Conservation (phyloP, 2,113 vertebrate species). For the Pholis gunnellus region DNA sequence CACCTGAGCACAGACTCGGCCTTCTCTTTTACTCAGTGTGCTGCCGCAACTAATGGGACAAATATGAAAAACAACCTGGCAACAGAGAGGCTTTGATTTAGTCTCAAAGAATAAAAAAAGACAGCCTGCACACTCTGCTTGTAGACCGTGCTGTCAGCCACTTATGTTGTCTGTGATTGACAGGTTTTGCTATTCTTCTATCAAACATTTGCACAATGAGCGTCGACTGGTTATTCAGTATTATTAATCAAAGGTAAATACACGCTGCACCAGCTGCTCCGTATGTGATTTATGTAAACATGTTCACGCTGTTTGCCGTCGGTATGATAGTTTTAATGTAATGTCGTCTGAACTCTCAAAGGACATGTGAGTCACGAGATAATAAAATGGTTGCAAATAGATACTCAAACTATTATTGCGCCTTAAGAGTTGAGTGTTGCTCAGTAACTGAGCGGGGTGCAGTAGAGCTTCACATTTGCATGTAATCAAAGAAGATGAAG, state of each 20-base stretch:
- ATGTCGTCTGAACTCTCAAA: not conserved
- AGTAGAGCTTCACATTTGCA: conserved; percentile 26
- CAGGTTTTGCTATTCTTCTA: conserved; percentile 17
- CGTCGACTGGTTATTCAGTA: not conserved
- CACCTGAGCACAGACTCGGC: conserved; percentile 26
- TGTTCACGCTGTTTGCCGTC: not conserved
- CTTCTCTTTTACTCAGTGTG: conserved; percentile 14
- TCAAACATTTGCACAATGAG: conserved; percentile 6
- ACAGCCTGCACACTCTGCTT: conserved; percentile 15
- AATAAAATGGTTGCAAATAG: not conserved
- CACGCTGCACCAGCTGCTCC: not conserved
- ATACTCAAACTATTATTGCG: not conserved
- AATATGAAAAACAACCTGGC: conserved; percentile 56
- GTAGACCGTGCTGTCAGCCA: not conserved
- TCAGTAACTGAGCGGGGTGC: not conserved
- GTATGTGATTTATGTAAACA: not conserved
- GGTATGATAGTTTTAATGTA: not conserved
- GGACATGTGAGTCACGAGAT: not conserved
- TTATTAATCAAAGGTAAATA: conserved; percentile 12
- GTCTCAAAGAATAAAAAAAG: conserved; percentile 29
- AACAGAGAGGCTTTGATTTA: conserved; percentile 69
- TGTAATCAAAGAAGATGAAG: conserved; percentile 30
- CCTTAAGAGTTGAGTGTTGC: not conserved
- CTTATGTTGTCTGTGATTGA: conserved; percentile 17
- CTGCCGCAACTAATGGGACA: conserved; percentile 42